Evolutionary conservation across 2,113 vertebrate species (phyloP), one percentile per base, ranked within the genome.

Genomic region (Oncorhynchus clarkii): DNA sequence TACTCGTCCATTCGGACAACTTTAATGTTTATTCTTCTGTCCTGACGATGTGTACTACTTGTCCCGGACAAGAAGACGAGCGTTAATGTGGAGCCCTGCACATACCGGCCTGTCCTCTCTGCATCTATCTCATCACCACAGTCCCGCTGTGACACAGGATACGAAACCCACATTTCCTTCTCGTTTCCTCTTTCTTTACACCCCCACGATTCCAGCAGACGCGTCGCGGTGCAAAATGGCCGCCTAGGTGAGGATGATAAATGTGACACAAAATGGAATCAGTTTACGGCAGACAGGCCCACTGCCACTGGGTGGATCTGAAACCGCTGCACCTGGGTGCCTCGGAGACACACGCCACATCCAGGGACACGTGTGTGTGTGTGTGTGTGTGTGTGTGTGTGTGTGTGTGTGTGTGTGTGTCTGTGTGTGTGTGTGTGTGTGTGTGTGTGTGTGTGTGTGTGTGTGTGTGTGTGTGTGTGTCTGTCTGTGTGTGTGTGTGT

Each of bases 101-200:
- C 76, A 54, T 11, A 72, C 70, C 57, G 16, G 16, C 22, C n/a
- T 22, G 5, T 57, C 13, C 60, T 64, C 5, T 8, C 1, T n/a
- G n/a, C 60, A 1, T 64, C 60, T 22, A 18, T 16, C 54, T 20
- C 5, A 57, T 16, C 8, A 64, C 20, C 7, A 22, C 20, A 22
- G 60, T 22, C 18, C 18, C 6, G 24, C 5, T 74, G 60, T 48
- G n/a, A 24, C 4, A 11, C 31, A 14, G 60, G 27, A 14, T 57
- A 12, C 24, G 5, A 65, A 57, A 60, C 39, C 26, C 60, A 60
- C 24, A 70, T 69, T 74, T 67, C 73, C 73, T 74, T 51, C 39
- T 51, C 22, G 14, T 74, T 67, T 67, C 59, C 59, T 26, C 14
- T 22, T 74, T 6, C 20, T 31, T 27, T 31, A 12, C 20, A 13